phyloP scores from a whole-genome alignment of 2,888 invertebrate genomes.

The Peribatodes rhomboidaria region DNA sequence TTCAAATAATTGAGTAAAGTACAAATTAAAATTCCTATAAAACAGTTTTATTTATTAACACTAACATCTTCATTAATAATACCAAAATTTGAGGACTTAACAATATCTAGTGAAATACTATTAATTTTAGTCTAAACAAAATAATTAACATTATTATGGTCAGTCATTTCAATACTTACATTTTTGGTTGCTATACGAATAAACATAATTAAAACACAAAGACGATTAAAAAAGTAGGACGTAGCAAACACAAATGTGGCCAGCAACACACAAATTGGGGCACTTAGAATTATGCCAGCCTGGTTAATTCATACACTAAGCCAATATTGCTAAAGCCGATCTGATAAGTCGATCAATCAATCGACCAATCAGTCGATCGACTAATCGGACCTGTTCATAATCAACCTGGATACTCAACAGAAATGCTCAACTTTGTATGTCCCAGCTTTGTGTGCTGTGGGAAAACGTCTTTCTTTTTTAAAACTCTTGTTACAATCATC shows the following conservation, averaged over 20 bases:
- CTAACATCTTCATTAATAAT: conserved; percentile 34
- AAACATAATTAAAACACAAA: conserved; percentile 17
- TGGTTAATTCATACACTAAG: background rate
- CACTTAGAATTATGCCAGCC: background rate
- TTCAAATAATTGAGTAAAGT: conserved; percentile 18
- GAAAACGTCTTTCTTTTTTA: background rate
- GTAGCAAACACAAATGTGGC: accelerated
- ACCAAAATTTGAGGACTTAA: conserved; percentile 35
- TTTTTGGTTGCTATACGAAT: conserved; percentile 44
- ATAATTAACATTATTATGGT: conserved; percentile 74
- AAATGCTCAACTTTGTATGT: background rate
- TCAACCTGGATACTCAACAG: background rate
- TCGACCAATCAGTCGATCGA: too few relatives aligned
- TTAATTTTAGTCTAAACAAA: conserved; percentile 60
- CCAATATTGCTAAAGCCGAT: too few relatives aligned
- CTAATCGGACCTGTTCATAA: background rate
- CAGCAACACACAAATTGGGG: background rate
- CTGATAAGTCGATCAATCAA: too few relatives aligned
- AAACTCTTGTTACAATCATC: conserved; percentile 31
- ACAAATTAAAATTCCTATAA: conserved; percentile 26
- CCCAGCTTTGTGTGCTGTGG: background rate
- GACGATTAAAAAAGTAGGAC: background rate
- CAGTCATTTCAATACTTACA: conserved; percentile 72
- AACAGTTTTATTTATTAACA: conserved; percentile 25
- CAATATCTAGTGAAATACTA: conserved; percentile 41